phyloP scores from a whole-genome alignment of 2,113 vertebrate genomes.

The Piprites chloris region DNA sequence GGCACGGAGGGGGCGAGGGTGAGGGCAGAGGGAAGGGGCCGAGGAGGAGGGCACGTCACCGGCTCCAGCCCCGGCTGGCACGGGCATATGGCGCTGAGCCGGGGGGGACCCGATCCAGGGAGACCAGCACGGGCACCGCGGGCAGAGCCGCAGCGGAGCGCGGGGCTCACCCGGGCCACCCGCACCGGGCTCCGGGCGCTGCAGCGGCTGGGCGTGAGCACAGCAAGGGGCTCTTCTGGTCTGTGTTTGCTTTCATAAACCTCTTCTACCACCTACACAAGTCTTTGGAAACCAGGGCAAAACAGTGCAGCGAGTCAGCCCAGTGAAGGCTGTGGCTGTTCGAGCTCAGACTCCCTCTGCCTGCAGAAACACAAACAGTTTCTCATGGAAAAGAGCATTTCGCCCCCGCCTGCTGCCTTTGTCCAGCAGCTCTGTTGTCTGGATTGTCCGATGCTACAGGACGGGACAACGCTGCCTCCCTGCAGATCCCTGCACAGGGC shows the following conservation, averaged over 20 bases:
- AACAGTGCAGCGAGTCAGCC: neutral
- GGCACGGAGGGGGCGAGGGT: no score
- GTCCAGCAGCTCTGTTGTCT: fast-evolving
- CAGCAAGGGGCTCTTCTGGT: fast-evolving
- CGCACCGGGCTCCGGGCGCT: fast-evolving
- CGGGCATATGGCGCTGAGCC: fast-evolving
- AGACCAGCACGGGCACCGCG: neutral
- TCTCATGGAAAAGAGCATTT: fast-evolving
- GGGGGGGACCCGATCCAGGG: fast-evolving
- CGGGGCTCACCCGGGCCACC: neutral
- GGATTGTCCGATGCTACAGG: fast-evolving
- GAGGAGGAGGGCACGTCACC: fast-evolving
- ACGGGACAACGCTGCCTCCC: fast-evolving
- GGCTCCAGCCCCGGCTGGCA: fast-evolving
- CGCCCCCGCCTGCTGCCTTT: fast-evolving
- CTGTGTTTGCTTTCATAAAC: neutral
- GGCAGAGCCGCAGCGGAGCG: fast-evolving
- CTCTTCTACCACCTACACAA: neutral
- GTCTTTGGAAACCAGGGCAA: neutral
- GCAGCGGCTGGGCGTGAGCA: neutral
- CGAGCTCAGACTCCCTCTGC: neutral
- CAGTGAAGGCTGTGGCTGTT: fast-evolving
- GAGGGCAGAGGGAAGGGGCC: fast-evolving
- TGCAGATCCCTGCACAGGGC: fast-evolving
- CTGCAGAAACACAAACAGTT: neutral